Conservation (phyloP, 1,140 invertebrate species). For the Mesaphorura yosii region DNA sequence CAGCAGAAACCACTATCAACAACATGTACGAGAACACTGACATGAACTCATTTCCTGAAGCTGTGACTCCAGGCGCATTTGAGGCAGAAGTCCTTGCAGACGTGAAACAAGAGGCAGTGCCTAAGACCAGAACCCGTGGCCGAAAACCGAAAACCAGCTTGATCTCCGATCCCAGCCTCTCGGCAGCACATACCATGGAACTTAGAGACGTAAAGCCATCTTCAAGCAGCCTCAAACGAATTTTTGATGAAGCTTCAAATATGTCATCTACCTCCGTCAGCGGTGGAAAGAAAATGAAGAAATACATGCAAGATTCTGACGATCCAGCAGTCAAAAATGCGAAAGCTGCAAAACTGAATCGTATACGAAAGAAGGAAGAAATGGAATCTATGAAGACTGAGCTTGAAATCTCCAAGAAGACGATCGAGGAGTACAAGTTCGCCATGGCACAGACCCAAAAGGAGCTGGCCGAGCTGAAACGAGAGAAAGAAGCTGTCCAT, state of each 20-base stretch:
- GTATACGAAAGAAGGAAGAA: slow-evolving; percentile 21
- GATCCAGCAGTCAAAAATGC: slow-evolving; percentile 22
- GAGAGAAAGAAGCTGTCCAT: background rate
- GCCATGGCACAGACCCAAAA: background rate
- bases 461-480: background rate
- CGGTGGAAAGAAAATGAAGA: slow-evolving; percentile 3
- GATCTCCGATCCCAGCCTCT: too few relatives aligned
- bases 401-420: background rate
- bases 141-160: too few relatives aligned
- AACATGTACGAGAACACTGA: too few relatives aligned
- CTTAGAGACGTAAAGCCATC: background rate
- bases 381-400: background rate
- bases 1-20: too few relatives aligned
- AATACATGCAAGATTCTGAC: slow-evolving; percentile 9
- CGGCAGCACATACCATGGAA: too few relatives aligned
- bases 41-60: too few relatives aligned
- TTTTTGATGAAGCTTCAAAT: background rate
- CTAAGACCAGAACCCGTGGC: too few relatives aligned
- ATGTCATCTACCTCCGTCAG: too few relatives aligned
- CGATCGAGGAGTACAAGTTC: background rate
- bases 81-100: too few relatives aligned
- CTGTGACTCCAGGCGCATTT: too few relatives aligned
- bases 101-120: too few relatives aligned
- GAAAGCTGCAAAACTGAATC: slow-evolving; percentile 20
- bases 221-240: background rate